Conservation (phyloP, 2,888 invertebrate species). For the Auanema freiburgensis region DNA sequence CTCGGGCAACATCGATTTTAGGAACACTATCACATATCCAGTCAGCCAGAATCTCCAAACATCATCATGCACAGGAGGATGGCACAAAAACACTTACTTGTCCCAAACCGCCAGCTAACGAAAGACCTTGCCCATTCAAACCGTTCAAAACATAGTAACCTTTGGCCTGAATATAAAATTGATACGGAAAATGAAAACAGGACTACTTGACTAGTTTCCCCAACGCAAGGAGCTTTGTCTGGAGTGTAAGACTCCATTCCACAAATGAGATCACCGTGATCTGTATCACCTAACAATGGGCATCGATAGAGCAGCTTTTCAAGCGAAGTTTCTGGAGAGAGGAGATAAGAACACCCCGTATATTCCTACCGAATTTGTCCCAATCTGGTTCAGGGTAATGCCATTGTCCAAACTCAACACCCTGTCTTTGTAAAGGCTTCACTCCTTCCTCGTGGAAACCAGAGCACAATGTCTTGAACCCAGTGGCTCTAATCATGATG, state of each 20-base stretch:
- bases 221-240: slow-evolving; percentile 92
- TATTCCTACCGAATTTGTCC: slow-evolving; percentile 82
- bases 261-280: slow-evolving; percentile 81
- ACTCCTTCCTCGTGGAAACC: slow-evolving; percentile 55
- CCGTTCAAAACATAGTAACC: slow-evolving; percentile 92
- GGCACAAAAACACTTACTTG: slow-evolving; percentile 64
- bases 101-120: slow-evolving; percentile 92
- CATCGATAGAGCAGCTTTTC: slow-evolving; percentile 82
- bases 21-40: slow-evolving; percentile 22
- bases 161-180: slow-evolving; percentile 71
- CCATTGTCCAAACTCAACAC: slow-evolving; percentile 50
- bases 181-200: background rate
- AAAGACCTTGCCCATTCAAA: slow-evolving; percentile 93
- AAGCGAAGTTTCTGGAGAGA: slow-evolving; percentile 74
- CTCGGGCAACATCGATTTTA: slow-evolving; percentile 77
- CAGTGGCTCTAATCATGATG: slow-evolving; percentile 76
- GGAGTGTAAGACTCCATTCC: slow-evolving; percentile 94
- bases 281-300: slow-evolving; percentile 77
- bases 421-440: slow-evolving; percentile 31
- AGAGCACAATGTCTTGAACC: slow-evolving; percentile 53
- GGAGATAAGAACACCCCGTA: too few species aligned
- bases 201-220: slow-evolving; percentile 85
- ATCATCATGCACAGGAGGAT: background rate
- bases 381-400: slow-evolving; percentile 73
- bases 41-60: slow-evolving; percentile 8